Conservation (phyloP, 2,797 vertebrate genomes). For the Coccyzus lansbergi region DNA sequence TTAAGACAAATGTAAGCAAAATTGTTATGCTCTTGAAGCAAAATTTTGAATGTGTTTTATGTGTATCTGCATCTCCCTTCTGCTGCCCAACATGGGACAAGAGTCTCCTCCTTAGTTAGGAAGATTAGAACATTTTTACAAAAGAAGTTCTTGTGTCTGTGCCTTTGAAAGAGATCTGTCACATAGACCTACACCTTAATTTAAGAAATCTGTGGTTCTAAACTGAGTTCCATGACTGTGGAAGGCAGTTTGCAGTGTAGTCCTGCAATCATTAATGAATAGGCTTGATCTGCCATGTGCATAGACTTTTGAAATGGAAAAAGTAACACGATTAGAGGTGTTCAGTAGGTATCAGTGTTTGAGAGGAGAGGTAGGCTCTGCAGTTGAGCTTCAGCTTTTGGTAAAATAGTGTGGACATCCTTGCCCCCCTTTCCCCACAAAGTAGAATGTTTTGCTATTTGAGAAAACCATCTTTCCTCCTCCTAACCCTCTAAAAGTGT, state of each 20-base stretch:
- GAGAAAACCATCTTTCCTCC: not conserved
- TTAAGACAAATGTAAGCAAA: not conserved
- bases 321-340: not conserved
- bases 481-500: not conserved
- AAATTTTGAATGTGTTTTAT: not conserved
- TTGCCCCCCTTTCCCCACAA: no score
- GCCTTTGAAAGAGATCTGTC: not conserved
- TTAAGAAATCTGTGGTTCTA: not conserved
- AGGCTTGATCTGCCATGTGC: rapidly evolving
- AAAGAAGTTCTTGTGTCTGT: not conserved
- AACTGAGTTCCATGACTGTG: not conserved
- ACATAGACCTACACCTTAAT: not conserved
- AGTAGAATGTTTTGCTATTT: not conserved
- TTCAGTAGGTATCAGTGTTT: not conserved
- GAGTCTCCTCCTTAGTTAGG: not conserved
- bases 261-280: not conserved
- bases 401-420: no score
- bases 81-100: not conserved
- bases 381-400: not conserved
- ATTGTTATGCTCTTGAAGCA: not conserved
- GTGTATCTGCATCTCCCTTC: not conserved
- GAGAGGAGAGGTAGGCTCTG: not conserved
- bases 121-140: not conserved
- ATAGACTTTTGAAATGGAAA: not conserved
- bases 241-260: not conserved